phyloP scores from a whole-genome alignment of 2,797 vertebrate genomes.

The Lemur catta region DNA sequence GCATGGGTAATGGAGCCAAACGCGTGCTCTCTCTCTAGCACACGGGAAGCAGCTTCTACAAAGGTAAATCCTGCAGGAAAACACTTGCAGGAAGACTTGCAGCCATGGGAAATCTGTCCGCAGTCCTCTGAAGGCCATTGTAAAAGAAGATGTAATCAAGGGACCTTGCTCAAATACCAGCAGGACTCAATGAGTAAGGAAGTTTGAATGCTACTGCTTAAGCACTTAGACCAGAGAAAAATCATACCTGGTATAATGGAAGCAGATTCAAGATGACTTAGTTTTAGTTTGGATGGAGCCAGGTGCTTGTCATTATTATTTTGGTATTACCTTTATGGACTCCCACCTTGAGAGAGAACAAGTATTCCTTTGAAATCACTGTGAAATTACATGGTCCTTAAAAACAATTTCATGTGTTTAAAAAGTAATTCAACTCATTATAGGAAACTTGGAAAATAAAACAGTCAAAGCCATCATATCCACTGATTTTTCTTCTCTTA shows the following conservation, averaged over 20 bases:
- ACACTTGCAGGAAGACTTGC: not conserved
- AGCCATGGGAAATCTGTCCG: not conserved
- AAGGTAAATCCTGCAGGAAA: not conserved
- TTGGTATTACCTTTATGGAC: not conserved
- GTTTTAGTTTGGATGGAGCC: not conserved
- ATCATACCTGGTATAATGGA: not conserved
- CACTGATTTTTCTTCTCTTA: not conserved
- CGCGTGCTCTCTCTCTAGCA: not conserved
- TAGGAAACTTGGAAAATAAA: not conserved
- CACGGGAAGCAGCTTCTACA: not conserved
- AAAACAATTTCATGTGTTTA: conserved; percentile 17
- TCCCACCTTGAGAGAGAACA: not conserved
- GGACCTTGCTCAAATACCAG: not conserved
- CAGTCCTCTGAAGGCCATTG: not conserved
- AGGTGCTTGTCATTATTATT: not conserved
- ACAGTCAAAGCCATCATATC: not conserved
- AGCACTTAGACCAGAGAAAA: not conserved
- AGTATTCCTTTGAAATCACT: not conserved
- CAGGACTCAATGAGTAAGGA: not conserved
- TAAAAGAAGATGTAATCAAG: not conserved
- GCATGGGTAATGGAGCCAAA: not conserved
- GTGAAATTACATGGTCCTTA: not conserved
- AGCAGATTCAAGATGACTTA: not conserved
- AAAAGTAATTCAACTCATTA: not conserved
- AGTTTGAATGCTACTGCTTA: not conserved